Conservation (phyloP, 1,140 invertebrate species). For the Acyrthosiphon pisum region DNA sequence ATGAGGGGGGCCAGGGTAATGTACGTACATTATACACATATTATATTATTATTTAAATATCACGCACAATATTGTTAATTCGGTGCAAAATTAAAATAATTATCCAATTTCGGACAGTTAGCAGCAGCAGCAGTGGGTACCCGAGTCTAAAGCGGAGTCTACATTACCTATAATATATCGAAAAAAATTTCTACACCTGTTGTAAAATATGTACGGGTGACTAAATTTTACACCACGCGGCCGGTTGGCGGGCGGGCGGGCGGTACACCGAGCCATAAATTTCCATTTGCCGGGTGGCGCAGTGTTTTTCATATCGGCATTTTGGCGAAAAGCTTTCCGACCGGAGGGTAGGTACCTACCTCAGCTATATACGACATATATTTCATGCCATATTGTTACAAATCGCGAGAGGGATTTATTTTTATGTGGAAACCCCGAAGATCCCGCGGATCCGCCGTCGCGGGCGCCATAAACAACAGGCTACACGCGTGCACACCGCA, state of each 20-base stretch:
- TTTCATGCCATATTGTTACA: conserved; percentile 39
- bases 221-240: neutral
- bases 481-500: neutral
- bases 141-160: too few species aligned
- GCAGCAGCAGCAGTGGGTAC: neutral
- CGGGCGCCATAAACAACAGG: conserved; percentile 33
- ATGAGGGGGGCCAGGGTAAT: too few species aligned
- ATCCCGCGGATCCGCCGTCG: conserved; percentile 3
- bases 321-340: conserved; percentile 50
- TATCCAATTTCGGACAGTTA: too few species aligned
- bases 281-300: neutral
- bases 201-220: neutral
- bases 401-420: conserved; percentile 49
- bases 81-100: too few species aligned
- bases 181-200: neutral
- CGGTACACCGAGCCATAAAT: neutral
- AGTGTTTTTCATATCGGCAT: conserved; percentile 51
- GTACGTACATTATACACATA: too few species aligned
- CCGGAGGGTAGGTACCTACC: neutral
- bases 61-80: too few species aligned
- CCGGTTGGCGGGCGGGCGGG: neutral
- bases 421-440: conserved; percentile 40
- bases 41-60: too few species aligned
- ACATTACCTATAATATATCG: neutral
- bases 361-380: neutral